Conservation (phyloP, 2,797 vertebrate species). For the Decapterus maruadsi region DNA sequence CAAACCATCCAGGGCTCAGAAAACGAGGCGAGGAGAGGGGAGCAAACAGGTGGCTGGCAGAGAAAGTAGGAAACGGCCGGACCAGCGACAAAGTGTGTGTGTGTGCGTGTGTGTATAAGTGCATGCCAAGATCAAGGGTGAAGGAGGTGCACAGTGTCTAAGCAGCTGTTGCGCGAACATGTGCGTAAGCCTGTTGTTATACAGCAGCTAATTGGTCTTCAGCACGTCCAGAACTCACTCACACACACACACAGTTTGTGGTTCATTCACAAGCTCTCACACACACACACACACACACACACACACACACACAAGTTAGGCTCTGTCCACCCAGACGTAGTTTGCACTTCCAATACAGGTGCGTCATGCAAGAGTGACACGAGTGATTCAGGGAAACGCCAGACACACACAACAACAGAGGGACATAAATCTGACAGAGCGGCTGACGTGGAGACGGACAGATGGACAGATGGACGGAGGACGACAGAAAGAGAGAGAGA, state of each 20-base stretch:
- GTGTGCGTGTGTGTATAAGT: neutral
- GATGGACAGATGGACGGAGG: slow-evolving; percentile 2
- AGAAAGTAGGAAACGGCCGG: slow-evolving; percentile 25
- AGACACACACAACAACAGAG: neutral
- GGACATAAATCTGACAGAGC: neutral
- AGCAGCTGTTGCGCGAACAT: slow-evolving; percentile 59
- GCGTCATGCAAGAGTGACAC: slow-evolving; percentile 40
- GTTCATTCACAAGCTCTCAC: neutral
- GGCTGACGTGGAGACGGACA: slow-evolving; percentile 36
- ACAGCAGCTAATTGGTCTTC: slow-evolving; percentile 59
- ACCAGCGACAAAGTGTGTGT: slow-evolving; percentile 6
- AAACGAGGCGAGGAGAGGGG: slow-evolving; percentile 41
- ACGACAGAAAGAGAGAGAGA: neutral
- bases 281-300: neutral
- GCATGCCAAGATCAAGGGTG: slow-evolving; percentile 46
- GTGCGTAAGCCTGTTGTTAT: slow-evolving; percentile 50
- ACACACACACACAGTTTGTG: neutral
- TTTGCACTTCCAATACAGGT: slow-evolving; percentile 49
- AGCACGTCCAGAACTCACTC: slow-evolving; percentile 14
- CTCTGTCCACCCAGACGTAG: slow-evolving; percentile 26
- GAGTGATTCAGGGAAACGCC: neutral
- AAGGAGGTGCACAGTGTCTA: slow-evolving; percentile 58
- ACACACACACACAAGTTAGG: neutral
- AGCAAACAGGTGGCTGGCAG: slow-evolving; percentile 66
- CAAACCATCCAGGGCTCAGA: slow-evolving; percentile 38